Conservation (phyloP, 2,888 invertebrate genomes). For the Craniophora ligustri region DNA sequence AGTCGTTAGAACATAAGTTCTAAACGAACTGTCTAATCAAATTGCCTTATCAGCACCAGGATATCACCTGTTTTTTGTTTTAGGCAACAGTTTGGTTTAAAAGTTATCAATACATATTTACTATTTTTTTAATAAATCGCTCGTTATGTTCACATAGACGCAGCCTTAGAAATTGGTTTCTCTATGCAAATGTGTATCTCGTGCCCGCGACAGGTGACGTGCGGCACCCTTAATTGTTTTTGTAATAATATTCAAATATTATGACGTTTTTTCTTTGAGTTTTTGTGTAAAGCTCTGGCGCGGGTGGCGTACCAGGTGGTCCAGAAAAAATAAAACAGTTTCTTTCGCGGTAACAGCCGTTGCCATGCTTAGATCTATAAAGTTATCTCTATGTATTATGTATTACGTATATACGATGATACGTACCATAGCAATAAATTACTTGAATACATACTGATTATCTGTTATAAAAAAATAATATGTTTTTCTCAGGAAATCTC, state of each 20-base stretch:
- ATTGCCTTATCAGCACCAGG: too few species aligned
- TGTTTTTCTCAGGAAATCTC: slow-evolving; percentile 12
- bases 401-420: too few species aligned
- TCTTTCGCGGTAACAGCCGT: slow-evolving; percentile 78
- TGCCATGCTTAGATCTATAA: slow-evolving; percentile 61
- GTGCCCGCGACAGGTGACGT: slow-evolving; percentile 87
- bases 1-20: too few species aligned
- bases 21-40: too few species aligned
- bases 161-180: slow-evolving; percentile 75
- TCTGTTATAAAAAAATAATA: slow-evolving; percentile 3
- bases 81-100: too few species aligned
- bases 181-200: slow-evolving; percentile 87
- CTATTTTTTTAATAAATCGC: slow-evolving; percentile 37
- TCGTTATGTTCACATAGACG: slow-evolving; percentile 55
- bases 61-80: too few species aligned
- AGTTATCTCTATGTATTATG: slow-evolving; percentile 26
- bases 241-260: slow-evolving; percentile 88
- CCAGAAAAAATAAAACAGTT: slow-evolving; percentile 74
- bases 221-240: slow-evolving; percentile 88
- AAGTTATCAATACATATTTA: not conserved
- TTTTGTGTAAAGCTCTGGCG: slow-evolving; percentile 79
- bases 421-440: not conserved
- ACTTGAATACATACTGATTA: not conserved
- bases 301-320: slow-evolving; percentile 87
- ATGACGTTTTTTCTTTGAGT: slow-evolving; percentile 80